These are phyloP conservation scores for Quadriops clusia DNA, from an alignment of 2,888 invertebrate species.

Conservation along the genomic window DNA sequence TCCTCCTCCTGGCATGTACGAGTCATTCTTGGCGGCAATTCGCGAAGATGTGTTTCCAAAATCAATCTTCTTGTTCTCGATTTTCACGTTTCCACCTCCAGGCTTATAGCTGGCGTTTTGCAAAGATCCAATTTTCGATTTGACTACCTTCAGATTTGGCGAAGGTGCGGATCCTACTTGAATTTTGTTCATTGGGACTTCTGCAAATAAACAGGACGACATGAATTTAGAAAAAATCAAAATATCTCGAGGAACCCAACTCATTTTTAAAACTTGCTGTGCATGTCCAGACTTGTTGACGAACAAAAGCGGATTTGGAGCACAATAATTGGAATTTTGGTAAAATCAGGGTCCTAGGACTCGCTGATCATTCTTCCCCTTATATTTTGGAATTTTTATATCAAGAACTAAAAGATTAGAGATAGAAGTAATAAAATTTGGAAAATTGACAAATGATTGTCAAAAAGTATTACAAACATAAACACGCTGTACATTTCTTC, in stretches of 20 bases:
- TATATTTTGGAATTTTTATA: no score
- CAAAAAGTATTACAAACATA: no score
- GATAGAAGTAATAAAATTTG: no score
- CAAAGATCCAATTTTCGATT: constrained; percentile 84
- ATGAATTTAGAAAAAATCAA: constrained; percentile 9
- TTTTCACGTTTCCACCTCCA: constrained; percentile 78
- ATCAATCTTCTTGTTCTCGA: constrained; percentile 77
- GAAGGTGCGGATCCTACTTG: constrained; percentile 87
- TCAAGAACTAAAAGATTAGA: no score
- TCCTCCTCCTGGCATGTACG: constrained; percentile 76
- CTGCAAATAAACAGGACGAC: constrained; percentile 34
- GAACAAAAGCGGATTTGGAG: no score
- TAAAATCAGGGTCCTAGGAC: no score
- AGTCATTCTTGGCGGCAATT: constrained; percentile 85
- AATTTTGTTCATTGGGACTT: constrained; percentile 86
- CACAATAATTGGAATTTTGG: no score
- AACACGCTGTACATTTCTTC: no score
- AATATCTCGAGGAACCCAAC: not conserved
- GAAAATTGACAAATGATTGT: no score
- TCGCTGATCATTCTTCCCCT: no score
- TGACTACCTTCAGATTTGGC: constrained; percentile 83
- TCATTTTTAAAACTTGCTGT: not conserved
- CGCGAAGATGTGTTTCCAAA: constrained; percentile 73
- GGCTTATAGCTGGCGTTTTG: constrained; percentile 84
- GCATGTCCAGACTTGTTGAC: no score